Base-by-base conservation (phyloP, 2,113 vertebrate species). In the Alexandromys fortis region DNA sequence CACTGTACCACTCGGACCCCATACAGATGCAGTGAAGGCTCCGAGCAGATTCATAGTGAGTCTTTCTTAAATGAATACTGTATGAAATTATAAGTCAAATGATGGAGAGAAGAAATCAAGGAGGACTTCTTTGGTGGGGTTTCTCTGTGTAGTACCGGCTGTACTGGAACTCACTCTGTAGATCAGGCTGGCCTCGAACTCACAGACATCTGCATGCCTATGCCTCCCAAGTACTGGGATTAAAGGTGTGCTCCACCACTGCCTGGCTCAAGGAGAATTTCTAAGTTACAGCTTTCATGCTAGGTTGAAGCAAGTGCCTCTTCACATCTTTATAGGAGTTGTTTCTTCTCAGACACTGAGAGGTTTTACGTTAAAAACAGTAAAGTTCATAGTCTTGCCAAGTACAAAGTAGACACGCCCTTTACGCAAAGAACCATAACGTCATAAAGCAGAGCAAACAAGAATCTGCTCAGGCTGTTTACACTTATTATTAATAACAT, bases 31-130 rank as follows among this genome's bases (percentile, higher is more conserved):
- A 91, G 81, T 70, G 55, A 33, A 89, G 5, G 49, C 21, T 85
- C 65, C 78, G 10, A 94, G 58, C 0, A 88, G 81, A 17, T 93
- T 19, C 91, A 85, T 52, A 75, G 81, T 76, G 91, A 95, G 70
- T 38, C 88, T 61, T 87, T 55, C 21, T 72, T 83, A 33, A 96
- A 87, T 65, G 17, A 94, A 83, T 63, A 72, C 6, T 28, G 58
- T 63, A 52, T 90, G n/a, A 94, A 94, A 79, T 24, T 79, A 45
- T 21, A 78, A 95, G 47, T 49, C 81, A 81, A 24, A 58, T 33
- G 65, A 87, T 10, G 16, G 19, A 89, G 19, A 97, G 94, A 75
- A 35, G 35, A 97, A 94, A 78, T 58, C 26, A 77, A 89, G 90
- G 55, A 58, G 55, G 55, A 58, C 17, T 58, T 58, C 55, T 58